phyloP scores from a whole-genome alignment of 2,113 vertebrate genomes.

The Notarius lentiginosus region DNA sequence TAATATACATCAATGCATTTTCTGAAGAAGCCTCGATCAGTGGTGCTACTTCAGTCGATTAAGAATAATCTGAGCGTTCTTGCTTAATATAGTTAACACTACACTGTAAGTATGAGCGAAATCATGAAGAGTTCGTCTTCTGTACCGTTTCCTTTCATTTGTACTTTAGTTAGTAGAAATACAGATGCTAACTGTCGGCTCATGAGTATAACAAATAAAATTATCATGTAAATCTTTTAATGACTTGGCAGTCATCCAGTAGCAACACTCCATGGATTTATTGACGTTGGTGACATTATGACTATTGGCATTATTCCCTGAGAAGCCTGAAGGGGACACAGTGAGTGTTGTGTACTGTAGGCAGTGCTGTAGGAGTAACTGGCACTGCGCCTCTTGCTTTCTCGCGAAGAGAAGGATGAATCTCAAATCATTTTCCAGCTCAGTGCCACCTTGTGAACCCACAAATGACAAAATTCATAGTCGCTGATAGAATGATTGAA shows the following conservation, averaged over 20 bases:
- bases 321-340: neutral
- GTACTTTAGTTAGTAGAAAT: neutral
- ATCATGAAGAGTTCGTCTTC: neutral
- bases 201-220: neutral
- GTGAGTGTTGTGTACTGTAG: neutral
- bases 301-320: neutral
- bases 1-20: neutral
- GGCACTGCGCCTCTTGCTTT: constrained; percentile 2
- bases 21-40: neutral
- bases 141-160: neutral
- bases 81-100: neutral
- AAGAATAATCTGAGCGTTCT: neutral
- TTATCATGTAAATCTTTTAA: neutral
- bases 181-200: neutral
- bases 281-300: neutral
- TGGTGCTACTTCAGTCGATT: neutral
- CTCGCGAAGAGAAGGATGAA: neutral
- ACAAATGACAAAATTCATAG: neutral
- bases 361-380: constrained; percentile 10
- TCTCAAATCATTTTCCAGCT: neutral
- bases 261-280: too few relatives aligned
- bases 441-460: neutral
- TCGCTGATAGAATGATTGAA: neutral
- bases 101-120: neutral
- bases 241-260: neutral